phyloP scores from a whole-genome alignment of 2,797 vertebrate genomes.

The Acipenser oxyrinchus region DNA sequence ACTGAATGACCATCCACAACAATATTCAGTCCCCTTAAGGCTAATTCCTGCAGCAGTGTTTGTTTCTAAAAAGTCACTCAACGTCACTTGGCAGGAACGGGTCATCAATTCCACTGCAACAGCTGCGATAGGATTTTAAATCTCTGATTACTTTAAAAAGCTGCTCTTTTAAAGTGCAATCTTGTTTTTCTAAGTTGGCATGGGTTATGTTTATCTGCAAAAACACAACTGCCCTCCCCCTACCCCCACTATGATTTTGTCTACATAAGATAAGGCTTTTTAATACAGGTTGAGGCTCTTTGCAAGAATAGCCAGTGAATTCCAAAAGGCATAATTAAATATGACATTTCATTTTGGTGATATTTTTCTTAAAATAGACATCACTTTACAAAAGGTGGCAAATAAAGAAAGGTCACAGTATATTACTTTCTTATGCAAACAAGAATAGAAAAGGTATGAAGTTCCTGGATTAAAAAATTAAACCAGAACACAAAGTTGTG shows the following conservation, averaged over 20 bases:
- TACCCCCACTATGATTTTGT: background rate
- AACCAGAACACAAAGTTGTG: background rate
- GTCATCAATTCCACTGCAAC: too few species aligned
- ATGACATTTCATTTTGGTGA: background rate
- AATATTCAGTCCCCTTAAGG: too few species aligned
- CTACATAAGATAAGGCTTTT: background rate
- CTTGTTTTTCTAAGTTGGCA: too few species aligned
- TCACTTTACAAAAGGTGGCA: background rate
- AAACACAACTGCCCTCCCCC: too few species aligned
- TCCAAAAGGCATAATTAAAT: background rate
- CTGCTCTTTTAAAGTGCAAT: too few species aligned
- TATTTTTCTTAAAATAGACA: background rate
- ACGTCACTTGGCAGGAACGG: too few species aligned
- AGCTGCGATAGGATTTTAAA: too few species aligned
- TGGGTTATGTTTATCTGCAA: too few species aligned
- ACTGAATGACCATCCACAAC: too few species aligned
- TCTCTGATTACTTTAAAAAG: too few species aligned
- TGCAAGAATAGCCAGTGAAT: background rate
- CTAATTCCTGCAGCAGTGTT: too few species aligned
- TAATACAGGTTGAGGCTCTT: background rate
- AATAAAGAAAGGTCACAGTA: background rate
- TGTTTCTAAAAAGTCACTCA: too few species aligned
- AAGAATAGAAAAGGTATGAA: background rate
- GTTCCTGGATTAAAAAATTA: background rate
- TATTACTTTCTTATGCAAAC: background rate